phyloP scores from a whole-genome alignment of 2,888 invertebrate species.

The Watsonalla cultraria region DNA sequence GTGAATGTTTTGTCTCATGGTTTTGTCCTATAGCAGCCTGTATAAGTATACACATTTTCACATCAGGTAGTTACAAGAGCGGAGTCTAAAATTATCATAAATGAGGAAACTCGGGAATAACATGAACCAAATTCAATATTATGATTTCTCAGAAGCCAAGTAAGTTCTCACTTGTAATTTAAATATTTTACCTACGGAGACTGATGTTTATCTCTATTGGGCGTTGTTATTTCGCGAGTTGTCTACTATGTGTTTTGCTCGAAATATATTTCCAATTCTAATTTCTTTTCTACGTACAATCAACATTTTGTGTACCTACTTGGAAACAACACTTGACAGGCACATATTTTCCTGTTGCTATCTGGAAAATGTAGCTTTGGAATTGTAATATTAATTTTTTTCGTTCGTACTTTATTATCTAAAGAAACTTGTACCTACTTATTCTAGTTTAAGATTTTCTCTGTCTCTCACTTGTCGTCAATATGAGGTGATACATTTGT shows the following conservation, averaged over 20 bases:
- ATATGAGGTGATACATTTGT: too few relatives aligned
- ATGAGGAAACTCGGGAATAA: too few relatives aligned
- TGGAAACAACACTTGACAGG: constrained; percentile 19
- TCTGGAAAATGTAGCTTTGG: constrained; percentile 8
- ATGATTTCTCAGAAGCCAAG: neutral
- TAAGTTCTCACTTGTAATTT: neutral
- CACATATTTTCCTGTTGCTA: constrained; percentile 24
- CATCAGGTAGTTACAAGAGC: neutral
- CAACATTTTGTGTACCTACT: constrained; percentile 19
- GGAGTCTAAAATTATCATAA: neutral
- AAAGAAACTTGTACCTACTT: too few relatives aligned
- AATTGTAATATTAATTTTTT: too few relatives aligned
- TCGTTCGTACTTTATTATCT: too few relatives aligned
- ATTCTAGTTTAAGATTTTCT: too few relatives aligned
- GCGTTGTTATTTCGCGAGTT: constrained; percentile 17
- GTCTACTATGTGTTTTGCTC: constrained; percentile 8
- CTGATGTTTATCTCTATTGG: constrained; percentile 18
- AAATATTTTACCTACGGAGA: constrained; percentile 5
- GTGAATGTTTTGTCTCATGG: too few relatives aligned
- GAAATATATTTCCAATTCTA: constrained; percentile 26
- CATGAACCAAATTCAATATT: too few relatives aligned
- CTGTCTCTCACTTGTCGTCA: too few relatives aligned
- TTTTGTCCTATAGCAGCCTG: too few relatives aligned
- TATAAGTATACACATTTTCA: too few relatives aligned
- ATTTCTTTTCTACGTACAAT: constrained; percentile 21